Percentiles rank a stretch among this genome's conserved stretches.
These are phyloP conservation scores for Timema cristinae DNA, from an alignment of 2,888 invertebrate species.

Conservation along the genomic window DNA sequence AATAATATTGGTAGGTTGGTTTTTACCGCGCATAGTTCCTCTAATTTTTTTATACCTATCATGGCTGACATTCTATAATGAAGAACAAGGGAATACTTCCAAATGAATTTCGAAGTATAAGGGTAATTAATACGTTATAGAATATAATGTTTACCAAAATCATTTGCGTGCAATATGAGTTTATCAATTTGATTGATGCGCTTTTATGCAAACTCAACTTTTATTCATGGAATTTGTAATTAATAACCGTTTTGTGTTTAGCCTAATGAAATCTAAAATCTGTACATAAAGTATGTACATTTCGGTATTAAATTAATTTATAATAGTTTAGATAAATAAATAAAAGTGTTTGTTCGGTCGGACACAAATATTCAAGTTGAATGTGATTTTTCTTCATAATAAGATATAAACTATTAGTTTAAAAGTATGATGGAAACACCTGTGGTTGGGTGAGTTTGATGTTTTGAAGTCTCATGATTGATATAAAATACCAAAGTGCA, in stretches of 20 bases:
- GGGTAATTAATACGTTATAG: slow-evolving; percentile 23
- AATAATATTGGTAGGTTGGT: slow-evolving; percentile 25
- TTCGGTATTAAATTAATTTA: too few species aligned
- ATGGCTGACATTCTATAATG: slow-evolving; percentile 34
- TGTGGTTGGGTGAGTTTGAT: too few species aligned
- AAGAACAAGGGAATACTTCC: slow-evolving; percentile 26
- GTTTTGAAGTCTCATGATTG: too few species aligned
- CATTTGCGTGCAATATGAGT: not conserved
- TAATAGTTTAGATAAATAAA: too few species aligned
- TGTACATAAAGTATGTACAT: too few species aligned
- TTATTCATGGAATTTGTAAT: slow-evolving; percentile 14
- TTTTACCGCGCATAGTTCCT: slow-evolving; percentile 30
- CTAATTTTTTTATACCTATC: slow-evolving; percentile 32
- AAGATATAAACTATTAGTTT: too few species aligned
- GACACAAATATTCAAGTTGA: too few species aligned
- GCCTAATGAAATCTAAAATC: too few species aligned
- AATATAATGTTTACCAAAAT: not conserved
- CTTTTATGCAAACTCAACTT: not conserved
- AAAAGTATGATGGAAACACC: too few species aligned
- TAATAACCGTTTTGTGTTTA: slow-evolving; percentile 9
- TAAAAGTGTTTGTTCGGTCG: too few species aligned
- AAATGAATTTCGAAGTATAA: slow-evolving; percentile 27
- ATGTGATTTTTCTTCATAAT: too few species aligned
- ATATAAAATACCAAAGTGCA: too few species aligned
- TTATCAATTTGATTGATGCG: not conserved